These are phyloP conservation scores for Microdon myrmicae DNA, from an alignment of 2,888 invertebrate genomes.

Conservation along the genomic window DNA sequence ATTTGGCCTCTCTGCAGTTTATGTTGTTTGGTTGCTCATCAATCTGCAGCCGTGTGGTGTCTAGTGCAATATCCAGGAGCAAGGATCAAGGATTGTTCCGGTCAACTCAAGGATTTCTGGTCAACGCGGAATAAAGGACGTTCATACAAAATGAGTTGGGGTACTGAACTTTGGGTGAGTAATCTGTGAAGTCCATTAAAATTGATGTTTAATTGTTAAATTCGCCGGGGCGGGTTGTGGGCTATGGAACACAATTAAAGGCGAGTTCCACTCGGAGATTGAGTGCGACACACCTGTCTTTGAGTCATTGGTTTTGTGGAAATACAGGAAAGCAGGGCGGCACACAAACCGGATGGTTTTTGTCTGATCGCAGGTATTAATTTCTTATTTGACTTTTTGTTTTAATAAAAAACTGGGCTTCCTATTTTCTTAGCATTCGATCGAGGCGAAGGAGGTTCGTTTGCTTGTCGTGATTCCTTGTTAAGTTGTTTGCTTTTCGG, in stretches of 20 bases:
- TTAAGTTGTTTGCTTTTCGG: no score
- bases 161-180: constrained; percentile 67
- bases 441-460: no score
- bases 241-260: no score
- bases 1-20: constrained; percentile 46
- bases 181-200: constrained; percentile 14
- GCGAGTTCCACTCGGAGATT: constrained; percentile 34
- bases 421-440: no score
- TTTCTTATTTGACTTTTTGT: no score
- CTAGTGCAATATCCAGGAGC: constrained; percentile 11
- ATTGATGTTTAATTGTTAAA: no score
- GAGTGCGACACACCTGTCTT: constrained; percentile 44
- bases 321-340: neutral
- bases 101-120: constrained; percentile 36
- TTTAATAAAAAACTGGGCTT: no score
- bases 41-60: constrained; percentile 11
- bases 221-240: no score
- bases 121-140: constrained; percentile 60
- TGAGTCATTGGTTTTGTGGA: constrained; percentile 28
- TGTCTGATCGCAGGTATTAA: no score
- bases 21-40: neutral
- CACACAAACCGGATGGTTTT: no score
- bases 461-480: no score
- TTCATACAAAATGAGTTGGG: constrained; percentile 65
- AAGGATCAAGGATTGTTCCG: constrained; percentile 38